Evolutionary conservation across 2,113 vertebrate genomes (phyloP).

Genomic region (Melozone crissalis): DNA sequence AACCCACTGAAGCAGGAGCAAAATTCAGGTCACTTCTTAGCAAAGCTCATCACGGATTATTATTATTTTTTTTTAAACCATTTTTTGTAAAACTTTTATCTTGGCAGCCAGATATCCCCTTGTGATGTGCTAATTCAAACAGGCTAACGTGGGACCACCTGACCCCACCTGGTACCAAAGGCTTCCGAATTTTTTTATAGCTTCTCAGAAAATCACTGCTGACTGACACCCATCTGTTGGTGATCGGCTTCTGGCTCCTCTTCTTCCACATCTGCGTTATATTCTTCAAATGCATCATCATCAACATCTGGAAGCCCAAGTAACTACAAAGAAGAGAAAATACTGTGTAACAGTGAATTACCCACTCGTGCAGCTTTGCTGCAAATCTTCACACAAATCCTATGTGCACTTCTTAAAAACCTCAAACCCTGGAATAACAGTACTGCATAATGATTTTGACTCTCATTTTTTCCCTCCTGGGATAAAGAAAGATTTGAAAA

Average conservation of each 20-base stretch:
- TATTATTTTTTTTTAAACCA: neutral
- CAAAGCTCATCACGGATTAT: constrained; percentile 71
- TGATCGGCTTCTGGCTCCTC: constrained; percentile 94
- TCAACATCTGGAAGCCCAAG: constrained; percentile 96
- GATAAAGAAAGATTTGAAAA: neutral
- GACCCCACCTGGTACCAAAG: constrained; percentile 56
- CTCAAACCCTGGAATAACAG: neutral
- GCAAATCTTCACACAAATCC: neutral
- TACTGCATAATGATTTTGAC: neutral
- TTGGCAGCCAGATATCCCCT: constrained; percentile 67
- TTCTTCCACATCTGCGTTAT: constrained; percentile 97
- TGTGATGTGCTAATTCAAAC: constrained; percentile 58
- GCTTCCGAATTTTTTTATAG: constrained; percentile 55
- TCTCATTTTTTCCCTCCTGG: neutral
- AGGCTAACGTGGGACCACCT: constrained; percentile 52
- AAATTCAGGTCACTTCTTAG: constrained; percentile 74
- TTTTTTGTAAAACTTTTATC: constrained; percentile 59
- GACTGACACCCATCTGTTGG: constrained; percentile 98
- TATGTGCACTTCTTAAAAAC: neutral
- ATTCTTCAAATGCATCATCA: constrained; percentile 94
- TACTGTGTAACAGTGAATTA: constrained; percentile 6
- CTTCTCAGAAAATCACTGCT: constrained; percentile 83
- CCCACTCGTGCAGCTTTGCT: neutral
- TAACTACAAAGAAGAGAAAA: constrained; percentile 79
- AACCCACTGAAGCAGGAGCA: constrained; percentile 68